Evolutionary conservation across 23 tunicate species (phyloP).

Genomic region (Halocynthia roretzi): DNA sequence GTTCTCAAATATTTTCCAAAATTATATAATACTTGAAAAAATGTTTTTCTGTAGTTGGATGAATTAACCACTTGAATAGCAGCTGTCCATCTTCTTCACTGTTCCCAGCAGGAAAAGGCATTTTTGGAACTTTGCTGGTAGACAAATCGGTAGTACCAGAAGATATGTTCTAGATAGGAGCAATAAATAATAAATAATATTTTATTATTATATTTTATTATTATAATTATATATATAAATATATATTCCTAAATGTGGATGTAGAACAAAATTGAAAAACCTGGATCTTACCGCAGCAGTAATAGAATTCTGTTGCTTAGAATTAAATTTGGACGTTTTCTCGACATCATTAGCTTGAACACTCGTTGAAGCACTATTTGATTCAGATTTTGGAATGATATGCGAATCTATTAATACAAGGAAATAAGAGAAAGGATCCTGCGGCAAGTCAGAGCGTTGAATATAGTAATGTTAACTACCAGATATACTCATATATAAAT

Average conservation of each 20-base stretch:
- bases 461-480: too few species aligned
- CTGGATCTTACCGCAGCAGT: neutral
- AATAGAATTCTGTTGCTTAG: neutral
- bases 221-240: too few species aligned
- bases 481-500: too few species aligned
- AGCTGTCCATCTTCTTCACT: conserved; percentile 73
- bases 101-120: conserved; percentile 78
- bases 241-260: neutral
- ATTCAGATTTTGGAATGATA: too few species aligned
- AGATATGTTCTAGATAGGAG: neutral
- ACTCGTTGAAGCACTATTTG: too few species aligned
- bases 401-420: too few species aligned
- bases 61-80: conserved; percentile 80
- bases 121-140: conserved; percentile 35
- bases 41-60: conserved; percentile 49
- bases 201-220: too few species aligned
- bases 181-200: too few species aligned
- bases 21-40: conserved; percentile 46
- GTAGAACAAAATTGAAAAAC: neutral
- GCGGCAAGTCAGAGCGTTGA: too few species aligned
- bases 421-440: too few species aligned
- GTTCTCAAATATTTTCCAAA: neutral
- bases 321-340: too few species aligned
- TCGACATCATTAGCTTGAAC: too few species aligned
- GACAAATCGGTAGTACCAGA: conserved; percentile 46